Evolutionary conservation across 2,888 invertebrate genomes (phyloP).

Genomic region (Eupithecia vulgata): DNA sequence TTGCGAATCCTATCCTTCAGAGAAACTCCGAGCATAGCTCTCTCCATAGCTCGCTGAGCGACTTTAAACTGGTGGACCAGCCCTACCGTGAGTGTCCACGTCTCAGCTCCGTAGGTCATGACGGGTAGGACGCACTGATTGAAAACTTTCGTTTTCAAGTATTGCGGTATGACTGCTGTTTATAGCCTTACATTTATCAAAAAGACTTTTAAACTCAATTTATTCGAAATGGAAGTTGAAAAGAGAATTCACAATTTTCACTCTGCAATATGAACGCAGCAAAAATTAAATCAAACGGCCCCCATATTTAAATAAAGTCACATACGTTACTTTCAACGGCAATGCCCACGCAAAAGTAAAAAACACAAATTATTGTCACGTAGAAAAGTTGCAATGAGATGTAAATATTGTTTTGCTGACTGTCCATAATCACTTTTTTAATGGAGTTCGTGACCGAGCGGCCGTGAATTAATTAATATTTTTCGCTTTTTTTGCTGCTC

Average conservation of each 20-base stretch:
- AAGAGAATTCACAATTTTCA: conserved; percentile 7
- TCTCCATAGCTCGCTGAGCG: too few species aligned
- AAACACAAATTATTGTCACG: conserved; percentile 37
- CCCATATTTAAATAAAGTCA: conserved; percentile 27
- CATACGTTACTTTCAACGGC: conserved; percentile 20
- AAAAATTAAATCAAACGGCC: conserved; percentile 21
- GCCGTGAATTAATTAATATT: conserved; percentile 53
- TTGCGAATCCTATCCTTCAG: too few species aligned
- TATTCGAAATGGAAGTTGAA: conserved; percentile 7
- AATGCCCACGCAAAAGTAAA: conserved; percentile 23
- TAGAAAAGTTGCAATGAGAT: conserved; percentile 46
- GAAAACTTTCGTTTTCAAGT: too few species aligned
- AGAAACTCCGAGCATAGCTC: too few species aligned
- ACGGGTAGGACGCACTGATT: too few species aligned
- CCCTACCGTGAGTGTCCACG: too few species aligned
- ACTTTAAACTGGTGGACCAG: too few species aligned
- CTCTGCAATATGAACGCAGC: neutral
- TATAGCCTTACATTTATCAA: neutral
- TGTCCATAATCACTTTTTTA: conserved; percentile 53
- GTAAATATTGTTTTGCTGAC: conserved; percentile 53
- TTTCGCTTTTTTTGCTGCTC: conserved; percentile 36
- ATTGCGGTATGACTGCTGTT: too few species aligned
- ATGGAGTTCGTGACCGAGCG: conserved; percentile 54
- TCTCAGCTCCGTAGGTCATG: too few species aligned
- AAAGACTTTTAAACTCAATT: conserved; percentile 5